phyloP scores from a whole-genome alignment of 2,797 vertebrate species.

The Artibeus lituratus region DNA sequence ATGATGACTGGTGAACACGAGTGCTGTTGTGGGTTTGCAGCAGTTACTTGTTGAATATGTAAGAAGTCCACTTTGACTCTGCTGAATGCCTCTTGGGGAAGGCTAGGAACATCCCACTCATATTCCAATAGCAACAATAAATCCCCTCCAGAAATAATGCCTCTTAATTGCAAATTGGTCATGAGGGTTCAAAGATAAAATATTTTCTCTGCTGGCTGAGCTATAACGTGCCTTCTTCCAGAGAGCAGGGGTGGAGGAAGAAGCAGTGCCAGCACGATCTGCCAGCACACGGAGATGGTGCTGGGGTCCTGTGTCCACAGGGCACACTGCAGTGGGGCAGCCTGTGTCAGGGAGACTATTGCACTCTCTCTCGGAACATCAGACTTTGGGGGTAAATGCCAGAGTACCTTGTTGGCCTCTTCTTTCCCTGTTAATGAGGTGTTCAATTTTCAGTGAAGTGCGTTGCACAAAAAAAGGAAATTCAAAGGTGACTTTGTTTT shows the following conservation, averaged over 20 bases:
- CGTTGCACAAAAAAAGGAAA: constrained; percentile 21
- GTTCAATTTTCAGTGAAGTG: constrained; percentile 22
- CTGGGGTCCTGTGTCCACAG: not conserved
- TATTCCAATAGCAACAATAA: not conserved
- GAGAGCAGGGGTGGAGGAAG: not conserved
- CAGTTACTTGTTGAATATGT: not conserved
- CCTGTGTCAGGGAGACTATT: not conserved
- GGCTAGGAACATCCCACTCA: not conserved
- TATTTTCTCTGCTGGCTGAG: not conserved
- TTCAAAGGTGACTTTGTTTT: constrained; percentile 74
- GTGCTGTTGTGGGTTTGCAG: not conserved
- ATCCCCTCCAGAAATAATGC: not conserved
- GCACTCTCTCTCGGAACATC: not conserved
- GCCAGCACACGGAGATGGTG: no score
- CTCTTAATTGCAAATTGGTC: not conserved
- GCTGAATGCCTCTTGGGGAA: not conserved
- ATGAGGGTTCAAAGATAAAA: not conserved
- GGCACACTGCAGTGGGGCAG: not conserved
- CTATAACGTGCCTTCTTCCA: not conserved
- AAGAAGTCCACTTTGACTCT: not conserved
- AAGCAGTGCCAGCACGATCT: not conserved
- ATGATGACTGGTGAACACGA: not conserved
- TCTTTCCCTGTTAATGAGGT: constrained; percentile 18
- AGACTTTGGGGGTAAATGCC: not conserved
- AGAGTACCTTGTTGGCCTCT: not conserved